Percentiles rank a stretch among this genome's conserved stretches.
phyloP scores from a whole-genome alignment of 2,888 invertebrate species.

The Smittia aterrima region DNA sequence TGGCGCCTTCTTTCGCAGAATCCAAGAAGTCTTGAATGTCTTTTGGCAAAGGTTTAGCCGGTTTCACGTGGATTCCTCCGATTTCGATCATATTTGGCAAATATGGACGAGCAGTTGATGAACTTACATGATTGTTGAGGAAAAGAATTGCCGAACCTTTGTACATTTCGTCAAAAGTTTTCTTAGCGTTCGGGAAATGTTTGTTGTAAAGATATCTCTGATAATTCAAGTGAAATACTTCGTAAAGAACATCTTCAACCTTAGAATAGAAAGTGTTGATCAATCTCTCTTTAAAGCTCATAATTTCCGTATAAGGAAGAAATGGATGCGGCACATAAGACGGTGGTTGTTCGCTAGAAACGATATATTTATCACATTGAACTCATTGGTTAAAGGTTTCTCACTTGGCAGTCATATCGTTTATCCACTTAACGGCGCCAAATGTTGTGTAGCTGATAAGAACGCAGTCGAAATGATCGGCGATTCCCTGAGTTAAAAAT shows the following conservation, averaged over 20 bases:
- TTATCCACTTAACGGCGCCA: slow-evolving; percentile 38
- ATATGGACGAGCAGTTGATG: slow-evolving; percentile 41
- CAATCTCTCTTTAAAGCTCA: slow-evolving; percentile 45
- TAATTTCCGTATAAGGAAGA: slow-evolving; percentile 43
- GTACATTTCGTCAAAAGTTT: slow-evolving; percentile 24
- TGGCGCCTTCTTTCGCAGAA: slow-evolving; percentile 48
- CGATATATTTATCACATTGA: not conserved
- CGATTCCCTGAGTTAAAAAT: slow-evolving; percentile 43
- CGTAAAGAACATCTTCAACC: slow-evolving; percentile 35
- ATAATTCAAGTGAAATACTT: slow-evolving; percentile 33
- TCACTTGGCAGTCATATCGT: slow-evolving; percentile 9
- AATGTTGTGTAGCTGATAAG: slow-evolving; percentile 43
- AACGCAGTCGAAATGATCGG: slow-evolving; percentile 45
- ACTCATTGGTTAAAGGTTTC: not conserved
- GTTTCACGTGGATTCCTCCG: slow-evolving; percentile 41
- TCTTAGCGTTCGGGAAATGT: slow-evolving; percentile 28
- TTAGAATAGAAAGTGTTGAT: slow-evolving; percentile 44
- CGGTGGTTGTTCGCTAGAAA: slow-evolving; percentile 3
- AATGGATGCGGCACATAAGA: slow-evolving; percentile 32
- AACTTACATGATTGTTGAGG: slow-evolving; percentile 42
- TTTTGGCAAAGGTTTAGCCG: slow-evolving; percentile 42
- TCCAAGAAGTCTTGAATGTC: slow-evolving; percentile 47
- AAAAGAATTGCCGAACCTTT: slow-evolving; percentile 39
- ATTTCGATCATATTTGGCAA: slow-evolving; percentile 43
- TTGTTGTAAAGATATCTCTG: slow-evolving; percentile 27